Percentiles rank a stretch among this genome's conserved stretches.
These are phyloP conservation scores for Oplegnathus fasciatus DNA, from an alignment of 2,113 vertebrate genomes.

Conservation along the genomic window DNA sequence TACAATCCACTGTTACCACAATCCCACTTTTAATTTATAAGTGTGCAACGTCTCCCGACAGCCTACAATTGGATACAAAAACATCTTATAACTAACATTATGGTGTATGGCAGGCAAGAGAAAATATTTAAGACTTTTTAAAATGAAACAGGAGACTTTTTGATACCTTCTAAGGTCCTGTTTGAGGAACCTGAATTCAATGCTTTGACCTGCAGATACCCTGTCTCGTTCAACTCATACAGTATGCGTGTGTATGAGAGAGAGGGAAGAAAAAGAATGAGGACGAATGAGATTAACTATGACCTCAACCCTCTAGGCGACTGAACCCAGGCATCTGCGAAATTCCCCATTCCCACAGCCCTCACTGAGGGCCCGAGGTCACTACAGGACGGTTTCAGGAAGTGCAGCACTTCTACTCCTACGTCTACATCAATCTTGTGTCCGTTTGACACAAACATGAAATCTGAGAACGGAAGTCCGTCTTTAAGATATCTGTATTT, in stretches of 20 bases:
- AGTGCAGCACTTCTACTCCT: neutral
- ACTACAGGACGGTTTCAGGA: conserved; percentile 27
- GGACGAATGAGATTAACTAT: conserved; percentile 32
- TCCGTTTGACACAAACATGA: neutral
- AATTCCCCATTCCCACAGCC: conserved; percentile 53
- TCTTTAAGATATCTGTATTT: neutral
- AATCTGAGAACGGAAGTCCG: neutral
- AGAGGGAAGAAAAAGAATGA: conserved; percentile 21
- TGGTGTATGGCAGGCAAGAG: too few species aligned
- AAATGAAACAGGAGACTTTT: too few species aligned
- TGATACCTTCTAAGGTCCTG: neutral
- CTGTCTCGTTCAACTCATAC: neutral
- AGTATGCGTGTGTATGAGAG: neutral
- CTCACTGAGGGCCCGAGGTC: conserved; percentile 11
- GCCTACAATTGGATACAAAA: too few species aligned
- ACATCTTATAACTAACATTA: too few species aligned
- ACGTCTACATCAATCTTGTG: neutral
- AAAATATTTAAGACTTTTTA: too few species aligned
- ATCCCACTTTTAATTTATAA: neutral
- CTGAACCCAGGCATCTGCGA: conserved; percentile 55
- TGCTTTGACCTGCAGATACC: neutral
- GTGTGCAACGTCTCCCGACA: neutral
- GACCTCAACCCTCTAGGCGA: conserved; percentile 26
- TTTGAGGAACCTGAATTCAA: neutral
- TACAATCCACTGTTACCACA: neutral